Conservation (phyloP, 1,140 invertebrate genomes). For the Drosophila repletoides region DNA sequence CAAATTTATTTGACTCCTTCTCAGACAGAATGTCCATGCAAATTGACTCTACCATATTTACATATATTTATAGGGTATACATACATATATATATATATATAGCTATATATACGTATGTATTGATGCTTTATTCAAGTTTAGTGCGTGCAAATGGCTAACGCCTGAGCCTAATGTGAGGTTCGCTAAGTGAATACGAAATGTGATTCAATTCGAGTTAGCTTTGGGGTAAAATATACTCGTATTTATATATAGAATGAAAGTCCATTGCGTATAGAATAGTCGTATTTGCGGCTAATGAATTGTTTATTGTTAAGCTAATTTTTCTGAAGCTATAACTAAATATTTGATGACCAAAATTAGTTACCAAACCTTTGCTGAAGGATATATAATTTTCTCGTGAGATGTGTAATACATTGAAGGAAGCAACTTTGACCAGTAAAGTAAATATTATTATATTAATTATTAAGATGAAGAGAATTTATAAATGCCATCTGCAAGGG, state of each 20-base stretch:
- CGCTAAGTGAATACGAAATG: conserved; percentile 35
- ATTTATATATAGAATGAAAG: neutral
- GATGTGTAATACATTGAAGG: too few species aligned
- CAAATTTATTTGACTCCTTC: conserved; percentile 22
- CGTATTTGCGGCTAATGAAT: neutral
- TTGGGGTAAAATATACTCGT: too few species aligned
- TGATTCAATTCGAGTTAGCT: neutral
- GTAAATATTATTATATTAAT: too few species aligned
- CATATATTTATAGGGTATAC: neutral
- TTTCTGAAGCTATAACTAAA: too few species aligned
- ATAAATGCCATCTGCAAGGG: too few species aligned
- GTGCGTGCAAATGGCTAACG: conserved; percentile 39
- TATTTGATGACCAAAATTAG: too few species aligned
- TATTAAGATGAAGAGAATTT: too few species aligned
- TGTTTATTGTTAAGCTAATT: too few species aligned
- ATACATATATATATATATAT: neutral
- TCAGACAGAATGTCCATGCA: conserved; percentile 10
- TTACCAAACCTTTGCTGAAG: too few species aligned
- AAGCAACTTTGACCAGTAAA: too few species aligned
- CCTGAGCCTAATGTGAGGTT: conserved; percentile 1
- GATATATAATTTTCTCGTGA: too few species aligned
- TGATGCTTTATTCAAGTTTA: conserved; percentile 12
- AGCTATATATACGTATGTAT: neutral
- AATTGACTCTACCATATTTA: conserved; percentile 31
- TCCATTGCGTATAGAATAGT: neutral